Evolutionary conservation across 2,113 vertebrate genomes (phyloP).

Genomic region (Crotalus tigris): DNA sequence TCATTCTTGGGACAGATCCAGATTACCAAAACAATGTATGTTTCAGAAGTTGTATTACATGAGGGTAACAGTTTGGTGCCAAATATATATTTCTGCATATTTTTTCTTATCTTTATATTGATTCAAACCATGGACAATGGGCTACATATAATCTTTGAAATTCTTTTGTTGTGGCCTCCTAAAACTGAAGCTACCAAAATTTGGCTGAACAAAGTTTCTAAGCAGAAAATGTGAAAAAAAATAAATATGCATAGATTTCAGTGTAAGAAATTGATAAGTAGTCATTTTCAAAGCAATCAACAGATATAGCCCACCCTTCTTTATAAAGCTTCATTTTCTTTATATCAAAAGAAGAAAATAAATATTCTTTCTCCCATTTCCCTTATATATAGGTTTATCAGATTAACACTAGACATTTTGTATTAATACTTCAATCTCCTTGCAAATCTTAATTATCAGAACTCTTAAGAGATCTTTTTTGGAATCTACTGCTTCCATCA

Average conservation of each 20-base stretch:
- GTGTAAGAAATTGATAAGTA: neutral
- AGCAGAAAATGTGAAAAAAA: neutral
- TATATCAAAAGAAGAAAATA: neutral
- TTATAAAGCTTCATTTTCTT: neutral
- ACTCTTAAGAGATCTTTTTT: neutral
- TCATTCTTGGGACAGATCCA: constrained; percentile 57
- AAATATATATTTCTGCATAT: constrained; percentile 17
- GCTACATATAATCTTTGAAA: neutral
- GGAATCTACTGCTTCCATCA: neutral
- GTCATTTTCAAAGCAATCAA: neutral
- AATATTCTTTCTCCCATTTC: neutral
- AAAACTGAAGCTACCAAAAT: neutral
- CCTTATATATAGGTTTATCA: neutral
- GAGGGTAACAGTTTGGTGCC: neutral
- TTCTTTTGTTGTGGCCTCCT: neutral
- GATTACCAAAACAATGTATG: constrained; percentile 47
- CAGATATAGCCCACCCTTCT: neutral
- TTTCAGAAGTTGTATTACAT: neutral
- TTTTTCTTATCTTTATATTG: neutral
- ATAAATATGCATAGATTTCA: neutral
- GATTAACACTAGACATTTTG: neutral
- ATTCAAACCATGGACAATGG: neutral
- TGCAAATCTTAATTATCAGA: neutral
- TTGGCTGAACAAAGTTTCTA: neutral
- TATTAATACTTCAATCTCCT: neutral